Evolutionary conservation across 2,888 invertebrate genomes (phyloP), one percentile per base, ranked within the genome.

Genomic region (Barypeithes pellucidus): DNA sequence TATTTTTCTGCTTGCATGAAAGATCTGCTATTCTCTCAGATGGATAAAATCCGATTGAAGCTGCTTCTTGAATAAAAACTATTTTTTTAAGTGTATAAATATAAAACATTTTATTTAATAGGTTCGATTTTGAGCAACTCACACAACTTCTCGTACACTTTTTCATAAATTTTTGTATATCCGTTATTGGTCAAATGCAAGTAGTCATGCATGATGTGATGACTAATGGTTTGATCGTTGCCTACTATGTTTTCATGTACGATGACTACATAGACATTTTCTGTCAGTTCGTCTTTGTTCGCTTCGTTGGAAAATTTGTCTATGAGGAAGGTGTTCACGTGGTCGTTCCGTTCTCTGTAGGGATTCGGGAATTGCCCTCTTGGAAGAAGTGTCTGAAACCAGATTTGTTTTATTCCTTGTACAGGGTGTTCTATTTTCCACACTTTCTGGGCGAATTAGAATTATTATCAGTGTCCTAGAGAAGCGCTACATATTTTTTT

Each of bases 121-220:
- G 60, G 24, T 65, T 77, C 36, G 4, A 75, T 69, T 73, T 79
- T 78, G 24, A 84, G 61, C 33, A 84, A 65, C 62, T 81, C 78
- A 67, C 83, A 81, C 66, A 86, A 76, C 75, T 84, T 84, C 61
- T 89, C 88, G 79, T 89, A 87, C 22, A 91, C 87, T 33, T 89
- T 88, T 68, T 86, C 87, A 81, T 91, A 91, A 14, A 88, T 87
- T 83, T 91, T 91, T 70, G 87, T 85, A 82, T 92, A 93, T 0
- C 91, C 92, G 41, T 86, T 84, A 77, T 89, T 88, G 1, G 91
- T 91, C 33, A 92, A 85, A 83, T 92, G 92, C 11, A 92, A 86
- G 82, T 91, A 93, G 84, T 93, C 93, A 81, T 90, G 89, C 90
- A 93, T 89, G 79, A 92, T 89, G 72, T 88, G 87, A 78, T 90